phyloP scores from a whole-genome alignment of 2,797 vertebrate genomes.

The Chloroceryle inda region DNA sequence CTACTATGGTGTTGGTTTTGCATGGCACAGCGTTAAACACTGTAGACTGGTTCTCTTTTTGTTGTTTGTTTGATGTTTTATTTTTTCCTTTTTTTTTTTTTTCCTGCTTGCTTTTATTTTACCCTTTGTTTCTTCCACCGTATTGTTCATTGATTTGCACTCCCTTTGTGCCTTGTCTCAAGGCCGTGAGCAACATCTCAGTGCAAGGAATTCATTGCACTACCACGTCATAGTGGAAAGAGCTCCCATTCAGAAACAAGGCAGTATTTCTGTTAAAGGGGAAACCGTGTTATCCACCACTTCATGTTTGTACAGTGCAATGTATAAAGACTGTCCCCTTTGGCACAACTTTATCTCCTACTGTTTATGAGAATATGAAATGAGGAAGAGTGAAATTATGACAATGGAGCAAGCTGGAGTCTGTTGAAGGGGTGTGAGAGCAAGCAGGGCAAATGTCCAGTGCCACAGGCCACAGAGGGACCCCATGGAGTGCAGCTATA shows the following conservation, averaged over 20 bases:
- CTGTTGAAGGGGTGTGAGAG: neutral
- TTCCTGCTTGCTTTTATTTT: slow-evolving; percentile 28
- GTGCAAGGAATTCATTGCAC: slow-evolving; percentile 6
- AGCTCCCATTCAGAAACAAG: neutral
- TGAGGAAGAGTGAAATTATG: neutral
- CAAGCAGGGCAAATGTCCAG: neutral
- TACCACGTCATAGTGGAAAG: slow-evolving; percentile 8
- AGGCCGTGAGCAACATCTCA: neutral
- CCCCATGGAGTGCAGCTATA: accelerated
- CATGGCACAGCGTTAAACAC: slow-evolving; percentile 9
- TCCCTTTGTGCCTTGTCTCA: slow-evolving; percentile 58
- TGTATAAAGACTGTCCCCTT: neutral
- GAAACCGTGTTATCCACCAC: neutral
- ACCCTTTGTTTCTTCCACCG: slow-evolving; percentile 43
- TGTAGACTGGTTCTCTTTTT: neutral
- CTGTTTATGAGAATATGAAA: neutral
- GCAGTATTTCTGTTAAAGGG: slow-evolving; percentile 2
- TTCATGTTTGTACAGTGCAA: neutral
- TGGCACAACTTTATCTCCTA: neutral
- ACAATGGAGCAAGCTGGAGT: neutral
- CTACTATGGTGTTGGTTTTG: neutral
- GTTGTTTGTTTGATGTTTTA: neutral
- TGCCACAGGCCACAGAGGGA: neutral
- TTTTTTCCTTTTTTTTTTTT: neutral
- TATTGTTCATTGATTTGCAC: slow-evolving; percentile 58